A percentile compares a stretch with the other conserved stretches of the same genome.
These are phyloP conservation scores for Drosophila stalkeri DNA, from an alignment of 2,888 invertebrate species.

Conservation along the genomic window DNA sequence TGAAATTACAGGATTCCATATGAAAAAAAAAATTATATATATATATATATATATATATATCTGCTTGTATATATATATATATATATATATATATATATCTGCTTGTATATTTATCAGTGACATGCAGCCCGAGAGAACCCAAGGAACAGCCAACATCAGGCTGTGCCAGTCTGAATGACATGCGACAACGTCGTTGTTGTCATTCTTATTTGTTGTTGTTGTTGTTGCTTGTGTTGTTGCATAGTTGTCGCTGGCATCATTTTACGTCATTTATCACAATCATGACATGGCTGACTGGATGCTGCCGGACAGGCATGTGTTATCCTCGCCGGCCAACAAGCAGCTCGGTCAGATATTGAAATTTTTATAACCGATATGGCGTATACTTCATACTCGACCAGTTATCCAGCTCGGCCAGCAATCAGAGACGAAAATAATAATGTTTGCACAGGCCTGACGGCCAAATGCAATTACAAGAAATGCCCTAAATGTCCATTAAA, in stretches of 20 bases:
- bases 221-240: constrained; percentile 39
- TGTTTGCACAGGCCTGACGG: constrained; percentile 42
- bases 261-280: constrained; percentile 81
- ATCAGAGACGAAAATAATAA: constrained; percentile 61
- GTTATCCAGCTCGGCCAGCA: constrained; percentile 50
- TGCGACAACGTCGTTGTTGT: constrained; percentile 59
- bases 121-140: constrained; percentile 14
- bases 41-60: constrained; percentile 18
- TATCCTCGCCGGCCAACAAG: constrained; percentile 15
- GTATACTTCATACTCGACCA: constrained; percentile 38
- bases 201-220: constrained; percentile 16
- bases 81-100: constrained; percentile 9
- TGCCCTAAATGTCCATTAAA: constrained; percentile 32
- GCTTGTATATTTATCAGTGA: constrained; percentile 27
- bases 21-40: constrained; percentile 7
- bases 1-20: constrained; percentile 68
- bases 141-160: constrained; percentile 31
- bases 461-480: constrained; percentile 54
- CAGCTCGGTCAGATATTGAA: constrained; percentile 44
- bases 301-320: constrained; percentile 23
- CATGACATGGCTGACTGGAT: constrained; percentile 71
- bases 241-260: constrained; percentile 77
- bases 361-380: constrained; percentile 61
- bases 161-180: constrained; percentile 57
- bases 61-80: constrained; percentile 4